Percentiles rank a stretch among this genome's conserved stretches.
These are phyloP conservation scores for Zonitis immaculata DNA, from an alignment of 2,888 invertebrate genomes.

Conservation along the genomic window DNA sequence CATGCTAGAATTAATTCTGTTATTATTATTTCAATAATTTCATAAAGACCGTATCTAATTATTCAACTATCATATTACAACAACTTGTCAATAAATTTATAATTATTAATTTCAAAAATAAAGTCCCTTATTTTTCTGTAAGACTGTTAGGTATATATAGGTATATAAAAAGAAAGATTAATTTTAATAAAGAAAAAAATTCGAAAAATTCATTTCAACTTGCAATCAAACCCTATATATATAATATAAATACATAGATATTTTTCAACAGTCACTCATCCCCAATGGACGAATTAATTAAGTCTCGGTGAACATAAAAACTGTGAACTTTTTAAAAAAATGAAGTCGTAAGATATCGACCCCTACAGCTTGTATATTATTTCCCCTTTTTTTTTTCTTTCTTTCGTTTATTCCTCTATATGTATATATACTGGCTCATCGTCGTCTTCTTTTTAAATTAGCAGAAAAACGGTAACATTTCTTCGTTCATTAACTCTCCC, in stretches of 20 bases:
- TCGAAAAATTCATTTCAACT: conserved; percentile 42
- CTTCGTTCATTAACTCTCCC: conserved; percentile 51
- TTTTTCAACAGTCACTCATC: conserved; percentile 35
- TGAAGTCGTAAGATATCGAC: conserved; percentile 42
- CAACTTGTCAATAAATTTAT: not conserved
- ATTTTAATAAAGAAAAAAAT: conserved; percentile 39
- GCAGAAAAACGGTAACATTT: conserved; percentile 50
- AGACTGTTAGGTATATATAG: too few species aligned
- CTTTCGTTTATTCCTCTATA: not conserved
- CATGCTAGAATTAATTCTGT: not conserved
- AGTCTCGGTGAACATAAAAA: conserved; percentile 41
- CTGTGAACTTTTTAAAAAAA: conserved; percentile 41
- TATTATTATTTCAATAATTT: not conserved
- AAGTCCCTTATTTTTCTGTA: not conserved
- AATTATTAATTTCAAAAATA: too few species aligned
- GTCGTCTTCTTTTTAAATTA: conserved; percentile 44
- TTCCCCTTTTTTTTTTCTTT: conserved; percentile 35
- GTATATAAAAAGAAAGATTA: not conserved
- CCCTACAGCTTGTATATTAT: conserved; percentile 1
- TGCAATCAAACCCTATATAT: conserved; percentile 22
- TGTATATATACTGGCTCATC: too few species aligned
- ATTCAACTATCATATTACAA: not conserved
- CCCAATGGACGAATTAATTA: conserved; percentile 50
- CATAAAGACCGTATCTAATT: not conserved
- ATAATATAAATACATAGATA: conserved; percentile 29